Conservation (phyloP, 2,797 vertebrate genomes). For the Buphagus erythrorhynchus region DNA sequence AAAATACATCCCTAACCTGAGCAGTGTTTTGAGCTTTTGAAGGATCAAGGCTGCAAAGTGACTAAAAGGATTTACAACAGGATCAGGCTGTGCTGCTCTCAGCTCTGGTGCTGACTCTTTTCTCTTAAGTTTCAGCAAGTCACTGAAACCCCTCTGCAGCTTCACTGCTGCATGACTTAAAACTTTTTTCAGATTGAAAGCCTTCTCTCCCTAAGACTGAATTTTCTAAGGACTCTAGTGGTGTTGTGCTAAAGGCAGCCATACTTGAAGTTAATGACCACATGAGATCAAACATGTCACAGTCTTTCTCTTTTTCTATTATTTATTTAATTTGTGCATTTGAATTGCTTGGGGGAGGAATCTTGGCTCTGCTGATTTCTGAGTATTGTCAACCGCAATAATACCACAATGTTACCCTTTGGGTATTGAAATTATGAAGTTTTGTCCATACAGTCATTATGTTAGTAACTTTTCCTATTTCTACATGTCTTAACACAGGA, state of each 20-base stretch:
- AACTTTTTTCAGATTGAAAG: background rate
- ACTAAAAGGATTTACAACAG: background rate
- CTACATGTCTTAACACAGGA: slow-evolving; percentile 2
- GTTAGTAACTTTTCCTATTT: background rate
- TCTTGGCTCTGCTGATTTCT: background rate
- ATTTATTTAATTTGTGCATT: background rate
- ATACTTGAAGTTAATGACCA: background rate
- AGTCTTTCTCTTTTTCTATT: background rate
- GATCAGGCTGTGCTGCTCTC: background rate
- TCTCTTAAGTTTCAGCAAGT: background rate
- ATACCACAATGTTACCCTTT: background rate
- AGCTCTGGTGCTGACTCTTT: background rate
- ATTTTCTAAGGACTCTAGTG: background rate
- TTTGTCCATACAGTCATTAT: background rate
- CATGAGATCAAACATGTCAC: background rate
- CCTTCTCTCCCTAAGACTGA: background rate
- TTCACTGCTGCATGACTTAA: background rate
- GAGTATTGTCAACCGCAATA: background rate
- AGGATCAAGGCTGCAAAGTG: background rate
- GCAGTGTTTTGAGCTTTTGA: background rate
- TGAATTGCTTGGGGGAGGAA: background rate
- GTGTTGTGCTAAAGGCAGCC: background rate
- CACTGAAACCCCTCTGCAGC: background rate
- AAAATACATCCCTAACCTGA: background rate
- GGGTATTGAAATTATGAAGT: background rate